phyloP scores from a whole-genome alignment of 2,888 invertebrate species.

The Rhodophaea formosa region DNA sequence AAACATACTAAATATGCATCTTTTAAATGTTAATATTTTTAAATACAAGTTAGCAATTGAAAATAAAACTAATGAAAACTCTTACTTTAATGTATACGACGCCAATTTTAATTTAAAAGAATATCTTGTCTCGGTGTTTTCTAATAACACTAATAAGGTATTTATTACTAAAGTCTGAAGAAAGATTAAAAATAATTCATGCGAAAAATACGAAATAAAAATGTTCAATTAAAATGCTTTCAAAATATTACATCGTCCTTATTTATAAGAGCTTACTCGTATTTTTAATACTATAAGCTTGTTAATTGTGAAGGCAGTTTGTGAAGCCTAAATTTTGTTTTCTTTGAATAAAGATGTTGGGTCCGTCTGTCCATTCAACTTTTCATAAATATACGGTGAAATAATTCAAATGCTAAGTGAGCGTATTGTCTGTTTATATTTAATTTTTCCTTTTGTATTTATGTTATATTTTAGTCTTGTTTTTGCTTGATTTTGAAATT shows the following conservation, averaged over 20 bases:
- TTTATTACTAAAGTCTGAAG: no score
- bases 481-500: background rate
- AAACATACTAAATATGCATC: no score
- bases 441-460: background rate
- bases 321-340: background rate
- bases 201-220: background rate
- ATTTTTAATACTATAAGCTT: background rate
- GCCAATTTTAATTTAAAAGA: no score
- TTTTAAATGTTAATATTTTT: no score
- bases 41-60: no score
- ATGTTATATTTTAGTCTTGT: background rate
- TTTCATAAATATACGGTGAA: background rate
- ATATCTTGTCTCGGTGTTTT: no score
- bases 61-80: no score
- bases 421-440: no score
- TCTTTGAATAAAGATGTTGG: background rate
- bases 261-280: slow-evolving; percentile 4
- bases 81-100: no score
- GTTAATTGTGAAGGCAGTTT: slow-evolving; percentile 10
- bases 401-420: background rate
- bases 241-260: background rate
- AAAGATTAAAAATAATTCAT: background rate
- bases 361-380: background rate
- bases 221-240: background rate
- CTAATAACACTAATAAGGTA: no score